Conservation (phyloP, 2,797 vertebrate species). For the Remorina albescens region DNA sequence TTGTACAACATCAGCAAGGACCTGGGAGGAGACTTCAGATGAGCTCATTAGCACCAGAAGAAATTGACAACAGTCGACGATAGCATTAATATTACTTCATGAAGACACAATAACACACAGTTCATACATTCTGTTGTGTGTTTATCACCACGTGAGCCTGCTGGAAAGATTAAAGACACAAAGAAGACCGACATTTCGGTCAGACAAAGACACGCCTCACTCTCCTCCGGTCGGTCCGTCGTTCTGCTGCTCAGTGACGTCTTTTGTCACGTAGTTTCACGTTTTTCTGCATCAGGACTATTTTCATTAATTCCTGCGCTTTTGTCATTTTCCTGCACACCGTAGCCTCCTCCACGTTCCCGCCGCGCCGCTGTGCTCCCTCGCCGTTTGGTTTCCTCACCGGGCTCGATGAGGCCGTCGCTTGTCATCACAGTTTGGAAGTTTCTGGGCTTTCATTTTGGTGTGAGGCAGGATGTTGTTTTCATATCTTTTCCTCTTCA, state of each 20-base stretch:
- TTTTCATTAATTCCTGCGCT: slow-evolving; percentile 52
- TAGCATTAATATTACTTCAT: not conserved
- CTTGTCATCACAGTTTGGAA: slow-evolving; percentile 62
- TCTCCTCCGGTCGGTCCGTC: slow-evolving; percentile 22
- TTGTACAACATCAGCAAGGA: not conserved
- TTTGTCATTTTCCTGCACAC: slow-evolving; percentile 43
- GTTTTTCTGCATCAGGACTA: slow-evolving; percentile 39
- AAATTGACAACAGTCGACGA: not conserved
- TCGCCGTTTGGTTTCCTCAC: slow-evolving; percentile 58
- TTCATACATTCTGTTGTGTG: not conserved
- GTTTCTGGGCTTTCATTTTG: slow-evolving; percentile 58
- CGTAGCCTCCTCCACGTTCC: slow-evolving; percentile 10
- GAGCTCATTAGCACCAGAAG: not conserved
- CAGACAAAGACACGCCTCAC: not conserved
- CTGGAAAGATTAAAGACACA: not conserved
- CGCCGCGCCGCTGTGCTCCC: slow-evolving; percentile 46
- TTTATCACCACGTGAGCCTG: not conserved
- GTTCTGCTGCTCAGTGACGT: slow-evolving; percentile 49
- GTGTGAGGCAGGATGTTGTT: slow-evolving; percentile 48
- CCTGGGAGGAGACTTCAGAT: not conserved
- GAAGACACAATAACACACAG: slow-evolving; percentile 3
- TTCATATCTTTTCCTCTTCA: slow-evolving; percentile 55
- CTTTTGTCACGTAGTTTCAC: slow-evolving; percentile 34
- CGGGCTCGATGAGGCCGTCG: slow-evolving; percentile 26
- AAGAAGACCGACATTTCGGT: slow-evolving; percentile 8